Conservation (phyloP, 2,797 vertebrate genomes). For the Coccyzus lansbergi region DNA sequence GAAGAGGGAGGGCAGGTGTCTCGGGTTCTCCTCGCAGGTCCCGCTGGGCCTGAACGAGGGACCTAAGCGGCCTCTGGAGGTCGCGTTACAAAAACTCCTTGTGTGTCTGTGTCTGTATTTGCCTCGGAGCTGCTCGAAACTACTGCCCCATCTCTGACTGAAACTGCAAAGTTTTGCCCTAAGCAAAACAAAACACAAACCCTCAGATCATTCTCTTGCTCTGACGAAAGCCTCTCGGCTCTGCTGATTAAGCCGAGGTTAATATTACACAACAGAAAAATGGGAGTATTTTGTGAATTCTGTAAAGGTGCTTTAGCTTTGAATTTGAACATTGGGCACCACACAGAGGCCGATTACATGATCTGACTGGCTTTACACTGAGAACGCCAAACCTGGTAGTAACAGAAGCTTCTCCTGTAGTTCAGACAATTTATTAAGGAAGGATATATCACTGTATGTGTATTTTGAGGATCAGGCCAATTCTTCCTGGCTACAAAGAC, state of each 20-base stretch:
- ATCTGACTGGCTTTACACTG: not conserved
- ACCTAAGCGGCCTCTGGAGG: not conserved
- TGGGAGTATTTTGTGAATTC: not conserved
- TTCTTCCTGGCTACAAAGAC: not conserved
- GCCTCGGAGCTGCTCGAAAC: not conserved
- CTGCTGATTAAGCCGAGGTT: not conserved
- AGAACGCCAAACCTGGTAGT: not conserved
- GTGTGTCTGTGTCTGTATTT: not conserved
- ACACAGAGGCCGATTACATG: not conserved
- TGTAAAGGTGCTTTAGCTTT: not conserved
- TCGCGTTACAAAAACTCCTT: not conserved
- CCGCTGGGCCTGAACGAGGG: not conserved
- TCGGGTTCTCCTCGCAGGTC: too few relatives aligned
- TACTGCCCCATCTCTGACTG: too few relatives aligned
- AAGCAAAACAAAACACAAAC: not conserved
- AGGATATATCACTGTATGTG: accelerated
- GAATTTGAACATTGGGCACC: not conserved
- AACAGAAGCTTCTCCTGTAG: not conserved
- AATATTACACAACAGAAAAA: not conserved
- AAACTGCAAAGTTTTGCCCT: not conserved
- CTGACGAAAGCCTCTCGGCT: not conserved
- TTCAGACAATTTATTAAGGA: not conserved
- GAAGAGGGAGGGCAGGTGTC: not conserved
- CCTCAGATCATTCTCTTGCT: not conserved
- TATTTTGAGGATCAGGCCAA: not conserved